These are phyloP conservation scores for Caracal caracal DNA, from an alignment of 2,113 vertebrate genomes.

Conservation along the genomic window DNA sequence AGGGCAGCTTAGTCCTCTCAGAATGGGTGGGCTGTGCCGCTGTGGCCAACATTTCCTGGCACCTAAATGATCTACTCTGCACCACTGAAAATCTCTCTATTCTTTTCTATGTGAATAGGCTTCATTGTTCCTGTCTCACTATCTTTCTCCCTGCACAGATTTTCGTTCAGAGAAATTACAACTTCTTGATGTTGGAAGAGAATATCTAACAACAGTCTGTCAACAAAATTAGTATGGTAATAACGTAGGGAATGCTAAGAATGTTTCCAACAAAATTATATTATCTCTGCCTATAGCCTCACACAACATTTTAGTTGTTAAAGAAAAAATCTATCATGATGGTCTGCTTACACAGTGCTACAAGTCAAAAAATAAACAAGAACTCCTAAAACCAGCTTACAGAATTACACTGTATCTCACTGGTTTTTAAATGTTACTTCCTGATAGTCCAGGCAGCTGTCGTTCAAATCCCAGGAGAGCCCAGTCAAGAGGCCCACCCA, in stretches of 20 bases:
- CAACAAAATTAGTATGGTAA: background rate
- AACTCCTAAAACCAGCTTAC: background rate
- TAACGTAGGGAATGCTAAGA: background rate
- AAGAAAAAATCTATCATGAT: background rate
- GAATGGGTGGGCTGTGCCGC: background rate
- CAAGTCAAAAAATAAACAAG: background rate
- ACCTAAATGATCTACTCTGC: background rate
- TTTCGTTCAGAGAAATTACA: background rate
- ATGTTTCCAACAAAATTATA: slow-evolving; percentile 38
- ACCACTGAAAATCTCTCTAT: background rate
- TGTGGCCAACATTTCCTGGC: background rate
- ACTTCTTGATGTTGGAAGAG: background rate
- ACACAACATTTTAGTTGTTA: background rate
- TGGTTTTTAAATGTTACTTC: background rate
- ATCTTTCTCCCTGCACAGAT: background rate
- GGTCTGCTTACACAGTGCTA: background rate
- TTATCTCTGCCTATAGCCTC: background rate
- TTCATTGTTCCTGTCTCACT: background rate
- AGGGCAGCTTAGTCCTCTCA: background rate
- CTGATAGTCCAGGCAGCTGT: background rate
- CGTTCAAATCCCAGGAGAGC: background rate
- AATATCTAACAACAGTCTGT: background rate
- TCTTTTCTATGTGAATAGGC: background rate
- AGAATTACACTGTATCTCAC: background rate
- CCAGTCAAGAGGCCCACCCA: background rate